A percentile compares a stretch with the other conserved stretches of the same genome.
phyloP scores from a whole-genome alignment of 2,113 vertebrate genomes.

The Potamarius usumacintae region DNA sequence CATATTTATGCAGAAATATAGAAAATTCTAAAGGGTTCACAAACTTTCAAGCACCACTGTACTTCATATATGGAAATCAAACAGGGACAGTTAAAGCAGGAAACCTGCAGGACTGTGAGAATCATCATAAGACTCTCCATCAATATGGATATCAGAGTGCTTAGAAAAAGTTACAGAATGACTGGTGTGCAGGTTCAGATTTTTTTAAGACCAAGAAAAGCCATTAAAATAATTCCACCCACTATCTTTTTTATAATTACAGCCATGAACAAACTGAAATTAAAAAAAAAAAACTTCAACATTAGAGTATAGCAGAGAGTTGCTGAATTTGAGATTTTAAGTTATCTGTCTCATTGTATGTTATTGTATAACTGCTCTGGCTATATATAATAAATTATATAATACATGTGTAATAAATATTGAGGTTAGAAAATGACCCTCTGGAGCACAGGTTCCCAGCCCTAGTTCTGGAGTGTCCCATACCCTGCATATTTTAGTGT shows the following conservation, averaged over 20 bases:
- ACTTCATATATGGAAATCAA: conserved; percentile 17
- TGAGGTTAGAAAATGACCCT: neutral
- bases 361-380: no score
- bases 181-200: neutral
- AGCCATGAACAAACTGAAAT: neutral
- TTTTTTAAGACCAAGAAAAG: conserved; percentile 6
- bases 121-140: neutral
- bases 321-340: neutral
- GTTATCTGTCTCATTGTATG: neutral
- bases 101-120: neutral
- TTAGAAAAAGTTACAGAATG: neutral
- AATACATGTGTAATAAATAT: neutral
- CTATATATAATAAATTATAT: neutral
- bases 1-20: no score
- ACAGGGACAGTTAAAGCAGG: neutral
- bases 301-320: neutral
- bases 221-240: neutral
- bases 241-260: neutral
- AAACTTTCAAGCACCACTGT: no score
- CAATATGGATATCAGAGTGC: neutral
- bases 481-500: neutral
- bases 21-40: no score
- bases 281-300: neutral
- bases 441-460: neutral
- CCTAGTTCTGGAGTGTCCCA: neutral